Conservation (phyloP, 2,113 vertebrate genomes). For the Sylvietta virens region DNA sequence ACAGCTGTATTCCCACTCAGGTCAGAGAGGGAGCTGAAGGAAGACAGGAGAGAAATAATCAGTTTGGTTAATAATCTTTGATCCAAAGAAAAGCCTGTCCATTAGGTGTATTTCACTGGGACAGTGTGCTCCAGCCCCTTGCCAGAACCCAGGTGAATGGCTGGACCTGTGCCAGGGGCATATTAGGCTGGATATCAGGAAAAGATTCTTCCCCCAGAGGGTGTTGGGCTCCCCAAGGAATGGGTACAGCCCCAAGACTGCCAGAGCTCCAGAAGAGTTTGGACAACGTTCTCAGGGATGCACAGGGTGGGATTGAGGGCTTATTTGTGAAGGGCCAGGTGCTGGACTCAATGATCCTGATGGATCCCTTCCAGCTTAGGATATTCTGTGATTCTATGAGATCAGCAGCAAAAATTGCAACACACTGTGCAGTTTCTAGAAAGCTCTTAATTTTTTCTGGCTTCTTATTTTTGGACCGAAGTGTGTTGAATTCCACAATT, state of each 20-base stretch:
- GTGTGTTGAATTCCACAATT: not conserved
- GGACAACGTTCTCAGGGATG: rapidly evolving
- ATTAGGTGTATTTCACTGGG: not conserved
- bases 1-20: not conserved
- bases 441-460: not conserved
- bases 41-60: not conserved
- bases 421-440: not conserved
- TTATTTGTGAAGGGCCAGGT: not conserved
- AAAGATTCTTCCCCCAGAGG: not conserved
- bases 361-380: not conserved
- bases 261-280: not conserved
- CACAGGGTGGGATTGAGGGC: not conserved
- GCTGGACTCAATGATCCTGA: not conserved
- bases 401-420: not conserved
- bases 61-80: not conserved
- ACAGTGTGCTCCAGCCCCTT: not conserved
- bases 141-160: rapidly evolving
- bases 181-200: not conserved
- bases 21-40: not conserved
- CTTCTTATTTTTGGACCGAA: not conserved
- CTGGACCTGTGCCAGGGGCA: not conserved
- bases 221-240: rapidly evolving
- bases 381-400: not conserved
- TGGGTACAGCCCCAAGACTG: not conserved
- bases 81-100: not conserved